Evolutionary conservation across 1,140 invertebrate species (phyloP).

Genomic region (Drosophila ohnishii): DNA sequence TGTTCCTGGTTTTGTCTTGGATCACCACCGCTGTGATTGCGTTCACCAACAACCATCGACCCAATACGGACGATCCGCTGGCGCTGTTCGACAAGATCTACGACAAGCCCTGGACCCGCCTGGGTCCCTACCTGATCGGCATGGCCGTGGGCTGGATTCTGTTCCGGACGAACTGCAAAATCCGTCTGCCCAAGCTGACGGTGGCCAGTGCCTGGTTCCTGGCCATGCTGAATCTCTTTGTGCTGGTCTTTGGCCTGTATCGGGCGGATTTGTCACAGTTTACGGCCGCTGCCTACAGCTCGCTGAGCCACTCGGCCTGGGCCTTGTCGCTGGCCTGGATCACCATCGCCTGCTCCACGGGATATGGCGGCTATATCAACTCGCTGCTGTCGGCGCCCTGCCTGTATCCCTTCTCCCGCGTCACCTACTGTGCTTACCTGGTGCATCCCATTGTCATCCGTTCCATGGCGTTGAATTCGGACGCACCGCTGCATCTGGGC

Average conservation of each 20-base stretch:
- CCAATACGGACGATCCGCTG: conserved; percentile 90
- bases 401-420: conserved; percentile 91
- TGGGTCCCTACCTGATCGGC: conserved; percentile 92
- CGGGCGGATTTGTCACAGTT: conserved; percentile 87
- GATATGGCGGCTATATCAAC: conserved; percentile 91
- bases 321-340: conserved; percentile 92
- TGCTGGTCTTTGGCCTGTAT: conserved; percentile 90
- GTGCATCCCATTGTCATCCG: conserved; percentile 92
- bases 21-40: conserved; percentile 91
- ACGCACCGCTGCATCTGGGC: conserved; percentile 90
- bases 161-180: conserved; percentile 91
- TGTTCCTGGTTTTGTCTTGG: conserved; percentile 90
- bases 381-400: conserved; percentile 89
- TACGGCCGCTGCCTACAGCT: conserved; percentile 90
- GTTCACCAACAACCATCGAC: conserved; percentile 90
- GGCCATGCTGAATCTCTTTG: conserved; percentile 86
- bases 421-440: conserved; percentile 92
- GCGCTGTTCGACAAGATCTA: conserved; percentile 94
- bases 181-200: conserved; percentile 89
- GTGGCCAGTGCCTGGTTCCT: conserved; percentile 88
- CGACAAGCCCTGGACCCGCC: conserved; percentile 93
- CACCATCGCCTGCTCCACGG: conserved; percentile 93
- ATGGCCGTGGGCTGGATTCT: conserved; percentile 92
- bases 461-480: conserved; percentile 89
- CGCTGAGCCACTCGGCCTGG: conserved; percentile 93